Evolutionary conservation across 1,140 invertebrate genomes (phyloP).

Genomic region (Sycophaga agraensis): DNA sequence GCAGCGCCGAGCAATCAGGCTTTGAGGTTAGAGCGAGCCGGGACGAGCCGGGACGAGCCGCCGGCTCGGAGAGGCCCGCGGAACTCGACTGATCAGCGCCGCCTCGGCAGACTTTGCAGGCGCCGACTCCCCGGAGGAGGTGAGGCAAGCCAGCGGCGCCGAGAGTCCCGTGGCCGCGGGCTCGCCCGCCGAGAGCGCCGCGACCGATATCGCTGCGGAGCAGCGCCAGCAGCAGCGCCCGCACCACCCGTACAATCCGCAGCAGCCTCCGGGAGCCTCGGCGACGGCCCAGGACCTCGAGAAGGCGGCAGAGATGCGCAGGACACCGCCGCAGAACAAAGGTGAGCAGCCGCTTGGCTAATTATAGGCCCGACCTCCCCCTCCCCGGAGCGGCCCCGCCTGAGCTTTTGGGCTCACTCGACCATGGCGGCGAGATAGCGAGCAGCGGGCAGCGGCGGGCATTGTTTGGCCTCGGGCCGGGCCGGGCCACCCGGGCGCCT

Average conservation of each 20-base stretch:
- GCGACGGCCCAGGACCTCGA: slow-evolving; percentile 43
- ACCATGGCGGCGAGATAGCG: no score
- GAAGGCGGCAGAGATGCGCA: slow-evolving; percentile 54
- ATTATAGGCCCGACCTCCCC: no score
- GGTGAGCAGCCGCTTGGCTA: no score
- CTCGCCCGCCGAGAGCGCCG: slow-evolving; percentile 23
- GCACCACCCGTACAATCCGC: slow-evolving; percentile 27
- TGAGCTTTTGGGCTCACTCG: no score
- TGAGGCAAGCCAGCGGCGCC: slow-evolving; percentile 16
- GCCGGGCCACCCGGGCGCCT: no score
- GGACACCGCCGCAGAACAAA: slow-evolving; percentile 56
- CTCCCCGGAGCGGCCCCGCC: no score
- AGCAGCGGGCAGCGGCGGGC: no score
- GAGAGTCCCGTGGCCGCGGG: slow-evolving; percentile 18
- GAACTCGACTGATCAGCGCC: background rate
- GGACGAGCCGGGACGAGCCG: no score
- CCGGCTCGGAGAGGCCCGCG: no score
- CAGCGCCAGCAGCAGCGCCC: slow-evolving; percentile 29
- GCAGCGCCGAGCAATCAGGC: background rate
- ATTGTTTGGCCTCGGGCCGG: no score
- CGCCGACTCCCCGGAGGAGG: slow-evolving; percentile 36
- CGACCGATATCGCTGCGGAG: background rate
- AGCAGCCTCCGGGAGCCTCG: no score
- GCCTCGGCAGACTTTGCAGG: slow-evolving; percentile 39
- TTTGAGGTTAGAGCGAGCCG: slow-evolving; percentile 6